Base-by-base conservation (phyloP, 2,113 vertebrate species). In the Cottus gobio region DNA sequence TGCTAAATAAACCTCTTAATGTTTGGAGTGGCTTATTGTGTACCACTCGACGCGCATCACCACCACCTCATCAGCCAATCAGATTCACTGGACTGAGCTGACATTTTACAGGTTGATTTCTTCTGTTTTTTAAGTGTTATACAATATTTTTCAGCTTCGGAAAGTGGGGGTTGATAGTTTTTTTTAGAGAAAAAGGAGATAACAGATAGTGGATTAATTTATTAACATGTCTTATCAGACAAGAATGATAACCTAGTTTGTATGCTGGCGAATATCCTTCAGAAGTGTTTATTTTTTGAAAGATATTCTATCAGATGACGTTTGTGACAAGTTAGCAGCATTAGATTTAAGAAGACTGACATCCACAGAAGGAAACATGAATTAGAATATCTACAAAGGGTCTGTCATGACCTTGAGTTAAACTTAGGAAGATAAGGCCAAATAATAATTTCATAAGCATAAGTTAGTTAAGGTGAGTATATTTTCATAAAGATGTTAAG, bases 181-280 rank as follows among this genome's bases (percentile, higher is more conserved):
- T n/a, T n/a, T n/a, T n/a, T n/a, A n/a, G n/a, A n/a, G n/a, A n/a
- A n/a, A n/a, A n/a, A 24, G 73, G 34, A 34, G 18, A 22, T 52
- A 78, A 79, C 7, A 72, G 24, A 73, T 62, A 80, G 46, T 75
- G 83, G 75, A 85, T 85, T 93, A 91, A 90, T 92, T 93, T 93
- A 93, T 91, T 92, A 88, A 86, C 57, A 69, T 82, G 77, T 84
- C 84, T 79, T 71, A 87, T 90, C 84, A 26, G 71, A 86, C 91
- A 78, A 90, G 80, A 88, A 71, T 83, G 67, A 77, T 73, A 39
- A 82, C 74, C 48, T 62, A 71, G 66, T 85, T 58, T 85, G 74
- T 80, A 20, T 77, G 71, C 18, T 62, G 58, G 70, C 24, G 56
- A 12, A 31, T 52, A 28, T 75, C 65, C 80, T 83, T 80, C 56